Conservation (phyloP, 2,797 vertebrate species). For the Chanos chanos region DNA sequence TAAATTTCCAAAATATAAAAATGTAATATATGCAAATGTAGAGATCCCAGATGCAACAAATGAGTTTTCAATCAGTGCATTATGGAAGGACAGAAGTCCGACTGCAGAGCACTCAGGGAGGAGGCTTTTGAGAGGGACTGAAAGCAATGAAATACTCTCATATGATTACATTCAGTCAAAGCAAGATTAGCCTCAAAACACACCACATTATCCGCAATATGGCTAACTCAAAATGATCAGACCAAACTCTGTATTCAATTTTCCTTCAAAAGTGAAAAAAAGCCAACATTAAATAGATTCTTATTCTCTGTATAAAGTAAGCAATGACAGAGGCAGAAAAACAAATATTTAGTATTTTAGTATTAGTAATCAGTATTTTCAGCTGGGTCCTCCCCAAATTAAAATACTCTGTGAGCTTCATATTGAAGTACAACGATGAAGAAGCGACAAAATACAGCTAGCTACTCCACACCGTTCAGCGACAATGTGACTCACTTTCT, state of each 20-base stretch:
- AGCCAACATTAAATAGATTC: constrained; percentile 28
- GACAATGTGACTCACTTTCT: too few relatives aligned
- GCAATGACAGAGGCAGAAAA: constrained; percentile 22
- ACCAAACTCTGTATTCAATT: constrained; percentile 62
- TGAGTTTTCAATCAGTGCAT: constrained; percentile 60
- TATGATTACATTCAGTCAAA: constrained; percentile 72
- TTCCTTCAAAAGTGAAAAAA: constrained; percentile 32
- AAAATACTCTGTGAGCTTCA: too few relatives aligned
- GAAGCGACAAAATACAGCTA: too few relatives aligned
- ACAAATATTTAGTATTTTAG: too few relatives aligned
- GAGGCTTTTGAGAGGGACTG: constrained; percentile 65
- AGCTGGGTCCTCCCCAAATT: too few relatives aligned
- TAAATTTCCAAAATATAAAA: too few relatives aligned
- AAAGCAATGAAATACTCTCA: constrained; percentile 61
- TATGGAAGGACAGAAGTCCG: constrained; percentile 68
- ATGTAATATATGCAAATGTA: constrained; percentile 17
- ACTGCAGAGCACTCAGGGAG: constrained; percentile 67
- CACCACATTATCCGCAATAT: constrained; percentile 69
- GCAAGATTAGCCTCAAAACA: constrained; percentile 72
- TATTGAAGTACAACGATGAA: too few relatives aligned
- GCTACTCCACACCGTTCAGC: too few relatives aligned
- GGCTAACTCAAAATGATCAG: constrained; percentile 66
- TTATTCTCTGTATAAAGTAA: constrained; percentile 17
- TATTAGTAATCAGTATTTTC: too few relatives aligned
- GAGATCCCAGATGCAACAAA: constrained; percentile 23